Evolutionary conservation across 2,113 vertebrate genomes (phyloP), one percentile per base, ranked within the genome.

Genomic region (Cheilinus undulatus): DNA sequence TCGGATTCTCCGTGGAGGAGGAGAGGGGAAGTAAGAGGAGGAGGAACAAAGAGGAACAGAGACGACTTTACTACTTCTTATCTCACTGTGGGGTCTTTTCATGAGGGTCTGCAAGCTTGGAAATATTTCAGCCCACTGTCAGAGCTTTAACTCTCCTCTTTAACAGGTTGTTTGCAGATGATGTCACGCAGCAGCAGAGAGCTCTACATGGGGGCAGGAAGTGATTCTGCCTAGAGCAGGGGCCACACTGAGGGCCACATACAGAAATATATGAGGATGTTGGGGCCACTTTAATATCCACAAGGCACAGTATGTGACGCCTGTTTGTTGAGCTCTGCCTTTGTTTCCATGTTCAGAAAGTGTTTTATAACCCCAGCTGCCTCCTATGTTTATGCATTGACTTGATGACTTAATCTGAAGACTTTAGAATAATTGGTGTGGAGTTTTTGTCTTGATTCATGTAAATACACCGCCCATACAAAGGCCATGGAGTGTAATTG

Each of bases 361-460:
- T 5, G 38, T 40, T 40, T 40, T 40, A 40, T 40, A 40, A 40
- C 14, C 12, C 10, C 9, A 32, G 6, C 6, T 32, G 6, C 30
- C 3, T 19, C n/a, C 17, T 11, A 43, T 43, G 40, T n/a, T 36
- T 10, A 10, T 36, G 34, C 34, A 2, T 36, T 36, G n/a, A 36
- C 69, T 65, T 26, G 76, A 26, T 3, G n/a, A 40, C 42, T 32
- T 65, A 1, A 67, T 66, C 20, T 6, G 10, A 23, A 40, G 2
- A 4, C 10, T 71, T 70, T 50, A 1, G 15, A 43, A 34, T 80
- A 67, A 83, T 54, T 49, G 73, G 49, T 53, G 67, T 59, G 76
- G 52, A 56, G 40, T 49, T 51, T 40, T 34, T 36, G 27, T 48
- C 5, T 34, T 20, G 22, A 57, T 77, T 42, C 34, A 0, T 76